Percentiles rank a stretch among this genome's conserved stretches.
These are phyloP conservation scores for Cliona cf. orientalis DNA, from an alignment of 37 sponge, comb jelly and placozoan genomes.

Conservation along the genomic window DNA sequence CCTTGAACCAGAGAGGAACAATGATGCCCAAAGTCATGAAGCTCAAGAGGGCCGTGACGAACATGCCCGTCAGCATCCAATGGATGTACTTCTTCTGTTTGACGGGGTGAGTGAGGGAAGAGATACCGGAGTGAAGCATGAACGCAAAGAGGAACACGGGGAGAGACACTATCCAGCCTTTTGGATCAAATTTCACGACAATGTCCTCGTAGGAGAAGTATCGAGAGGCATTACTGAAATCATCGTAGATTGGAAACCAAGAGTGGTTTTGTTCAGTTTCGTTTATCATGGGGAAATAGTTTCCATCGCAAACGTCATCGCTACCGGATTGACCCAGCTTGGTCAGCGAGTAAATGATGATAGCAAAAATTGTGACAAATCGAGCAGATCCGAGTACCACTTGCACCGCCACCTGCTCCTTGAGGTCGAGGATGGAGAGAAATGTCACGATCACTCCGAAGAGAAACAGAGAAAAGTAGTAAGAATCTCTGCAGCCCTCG, in stretches of 20 bases:
- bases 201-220: background rate
- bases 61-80: constrained; percentile 58
- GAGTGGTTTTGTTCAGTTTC: background rate
- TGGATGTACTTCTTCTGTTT: constrained; percentile 61
- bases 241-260: background rate
- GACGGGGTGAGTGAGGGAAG: constrained; percentile 79
- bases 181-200: constrained; percentile 54
- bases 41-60: constrained; percentile 42
- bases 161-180: constrained; percentile 74
- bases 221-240: background rate
- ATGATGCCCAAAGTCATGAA: constrained; percentile 75
- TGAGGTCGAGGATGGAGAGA: constrained; percentile 78
- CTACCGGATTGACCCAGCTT: constrained; percentile 11
- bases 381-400: constrained; percentile 72
- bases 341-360: constrained; percentile 74
- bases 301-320: constrained; percentile 10
- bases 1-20: constrained; percentile 78
- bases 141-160: constrained; percentile 85
- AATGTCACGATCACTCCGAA: constrained; percentile 69
- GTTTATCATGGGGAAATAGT: background rate
- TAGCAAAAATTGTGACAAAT: constrained; percentile 61
- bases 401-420: constrained; percentile 83
- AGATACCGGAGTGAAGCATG: constrained; percentile 79
- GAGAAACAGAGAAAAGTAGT: constrained; percentile 75
- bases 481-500: constrained; percentile 60